Percentiles rank a stretch among this genome's conserved stretches.
Conservation (phyloP, 2,113 vertebrate species). For the Notiomystis cincta region DNA sequence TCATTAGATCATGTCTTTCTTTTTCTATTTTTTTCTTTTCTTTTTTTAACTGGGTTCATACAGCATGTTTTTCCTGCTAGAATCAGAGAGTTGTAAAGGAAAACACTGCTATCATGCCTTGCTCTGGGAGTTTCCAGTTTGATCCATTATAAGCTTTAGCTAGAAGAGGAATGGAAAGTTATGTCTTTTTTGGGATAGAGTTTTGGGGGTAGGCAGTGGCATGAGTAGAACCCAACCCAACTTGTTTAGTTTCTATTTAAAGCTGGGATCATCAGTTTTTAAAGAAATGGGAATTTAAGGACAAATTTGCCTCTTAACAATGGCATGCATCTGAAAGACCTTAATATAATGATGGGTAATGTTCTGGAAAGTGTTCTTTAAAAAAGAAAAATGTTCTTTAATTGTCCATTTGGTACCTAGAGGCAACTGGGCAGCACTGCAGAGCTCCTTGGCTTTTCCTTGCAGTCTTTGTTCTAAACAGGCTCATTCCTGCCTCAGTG, state of each 20-base stretch:
- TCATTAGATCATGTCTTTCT: not conserved
- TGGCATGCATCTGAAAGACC: not conserved
- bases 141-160: not conserved
- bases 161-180: not conserved
- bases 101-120: not conserved
- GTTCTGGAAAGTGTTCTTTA: not conserved
- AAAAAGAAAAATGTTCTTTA: not conserved
- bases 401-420: not conserved
- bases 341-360: not conserved
- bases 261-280: not conserved
- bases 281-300: not conserved
- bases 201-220: not conserved
- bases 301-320: no score
- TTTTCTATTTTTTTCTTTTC: not conserved
- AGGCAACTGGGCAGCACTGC: accelerated
- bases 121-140: not conserved
- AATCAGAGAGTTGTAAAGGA: not conserved
- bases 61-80: not conserved
- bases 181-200: not conserved
- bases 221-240: not conserved
- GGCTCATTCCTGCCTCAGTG: not conserved
- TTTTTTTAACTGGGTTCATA: not conserved
- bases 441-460: not conserved
- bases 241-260: not conserved
- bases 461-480: not conserved